Evolutionary conservation across 2,113 vertebrate species (phyloP), one percentile per base, ranked within the genome.

Genomic region (Stomatorhinus ivindoensis): DNA sequence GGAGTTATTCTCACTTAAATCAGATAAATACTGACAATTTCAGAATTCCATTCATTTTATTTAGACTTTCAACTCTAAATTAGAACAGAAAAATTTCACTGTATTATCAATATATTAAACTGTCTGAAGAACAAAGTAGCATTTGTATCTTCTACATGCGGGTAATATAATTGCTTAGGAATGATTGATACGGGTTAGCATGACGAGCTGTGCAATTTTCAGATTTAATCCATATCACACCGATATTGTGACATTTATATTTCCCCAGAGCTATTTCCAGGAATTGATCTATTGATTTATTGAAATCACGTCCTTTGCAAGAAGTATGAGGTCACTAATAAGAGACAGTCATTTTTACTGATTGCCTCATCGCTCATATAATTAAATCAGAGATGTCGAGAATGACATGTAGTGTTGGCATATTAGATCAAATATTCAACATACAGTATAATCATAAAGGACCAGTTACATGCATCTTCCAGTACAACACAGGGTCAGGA

Each of bases 241-340:
- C 48, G 46, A 35, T 65, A 89, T 48, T n/a, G 84, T 90, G 82
- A 89, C 89, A 90, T 89, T 92, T 80, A 90, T 91, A 93, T 53
- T 55, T 89, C 84, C 89, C 17, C 85, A 90, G 88, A 85, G 83
- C 86, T 17, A 15, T 35, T 31, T 87, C 35, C 24, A 35, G n/a
- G 17, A 90, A 93, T 46, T 91, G 92, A 92, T 92, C 91, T 31
- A 31, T 35, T 80, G 73, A 80, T 80, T 76, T 80, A 58, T 48
- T 42, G 80, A 89, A 92, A 91, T 90, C 39, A 89, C 35, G 58
- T 73, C 48, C 55, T 86, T 89, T 90, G 91, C 90, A 92, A 80
- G 86, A 92, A 69, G 55, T 10, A 24, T 89, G 44, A 91, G 87
- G 87, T 91, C 91, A 89, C 88, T 87, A 47, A 89, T 87, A 90